Evolutionary conservation across 2,797 vertebrate species (phyloP).

Genomic region (Mormyrus hasselquistii): DNA sequence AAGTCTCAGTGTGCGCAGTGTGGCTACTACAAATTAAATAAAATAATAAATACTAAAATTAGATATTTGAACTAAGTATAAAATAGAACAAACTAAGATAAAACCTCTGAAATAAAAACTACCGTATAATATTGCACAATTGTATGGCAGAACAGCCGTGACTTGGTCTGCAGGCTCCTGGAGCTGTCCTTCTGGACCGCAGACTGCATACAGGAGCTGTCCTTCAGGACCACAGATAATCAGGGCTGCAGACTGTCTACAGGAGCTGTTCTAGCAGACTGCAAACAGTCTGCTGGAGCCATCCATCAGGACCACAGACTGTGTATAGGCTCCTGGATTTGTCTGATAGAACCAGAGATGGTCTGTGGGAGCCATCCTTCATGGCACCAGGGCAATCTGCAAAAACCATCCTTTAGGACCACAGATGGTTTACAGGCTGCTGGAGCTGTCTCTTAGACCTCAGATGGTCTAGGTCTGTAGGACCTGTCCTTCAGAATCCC

Average conservation of each 20-base stretch:
- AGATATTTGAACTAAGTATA: too few relatives aligned
- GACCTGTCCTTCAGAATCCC: neutral
- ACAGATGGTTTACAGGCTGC: neutral
- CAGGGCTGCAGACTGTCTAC: neutral
- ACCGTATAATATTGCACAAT: too few relatives aligned
- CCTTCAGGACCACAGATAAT: neutral
- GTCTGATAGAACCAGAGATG: neutral
- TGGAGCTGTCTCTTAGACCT: neutral
- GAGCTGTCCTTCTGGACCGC: neutral
- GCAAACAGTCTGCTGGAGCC: neutral
- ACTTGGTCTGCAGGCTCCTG: neutral
- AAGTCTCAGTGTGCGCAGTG: too few relatives aligned
- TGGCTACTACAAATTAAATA: too few relatives aligned
- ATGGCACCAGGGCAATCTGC: too few relatives aligned
- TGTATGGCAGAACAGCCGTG: too few relatives aligned
- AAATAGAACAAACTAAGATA: too few relatives aligned
- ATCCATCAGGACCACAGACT: neutral
- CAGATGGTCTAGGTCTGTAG: neutral
- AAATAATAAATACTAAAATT: too few relatives aligned
- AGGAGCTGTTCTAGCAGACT: neutral
- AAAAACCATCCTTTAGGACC: neutral
- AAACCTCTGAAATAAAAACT: too few relatives aligned
- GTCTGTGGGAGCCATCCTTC: neutral
- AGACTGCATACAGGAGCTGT: neutral
- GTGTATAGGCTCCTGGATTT: neutral